Evolutionary conservation across 2,888 invertebrate species (phyloP).

Genomic region (Junonia oenone): DNA sequence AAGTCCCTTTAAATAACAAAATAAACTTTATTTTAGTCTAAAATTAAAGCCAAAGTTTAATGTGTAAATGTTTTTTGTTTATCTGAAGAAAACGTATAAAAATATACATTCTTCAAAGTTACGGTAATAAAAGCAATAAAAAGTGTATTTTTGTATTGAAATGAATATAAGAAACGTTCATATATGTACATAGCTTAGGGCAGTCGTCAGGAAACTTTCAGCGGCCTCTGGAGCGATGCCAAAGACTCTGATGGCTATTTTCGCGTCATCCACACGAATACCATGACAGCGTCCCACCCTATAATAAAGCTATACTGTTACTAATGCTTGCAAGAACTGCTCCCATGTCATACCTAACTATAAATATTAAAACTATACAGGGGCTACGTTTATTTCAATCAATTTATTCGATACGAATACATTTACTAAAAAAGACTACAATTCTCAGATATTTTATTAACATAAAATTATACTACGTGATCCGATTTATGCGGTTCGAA

Average conservation of each 20-base stretch:
- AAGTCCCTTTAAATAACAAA: neutral
- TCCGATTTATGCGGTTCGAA: neutral
- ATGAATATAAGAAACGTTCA: constrained; percentile 17
- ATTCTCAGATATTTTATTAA: neutral
- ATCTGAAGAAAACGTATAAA: neutral
- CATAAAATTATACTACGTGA: neutral
- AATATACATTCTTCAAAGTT: neutral
- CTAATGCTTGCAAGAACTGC: neutral
- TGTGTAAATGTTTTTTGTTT: neutral
- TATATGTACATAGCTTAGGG: constrained; percentile 18
- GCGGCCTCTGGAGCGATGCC: constrained; percentile 67
- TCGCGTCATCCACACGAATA: constrained; percentile 64
- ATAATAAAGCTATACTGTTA: constrained; percentile 12
- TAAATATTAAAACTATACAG: neutral
- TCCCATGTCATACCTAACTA: neutral
- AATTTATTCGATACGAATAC: too few relatives aligned
- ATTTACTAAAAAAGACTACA: too few relatives aligned
- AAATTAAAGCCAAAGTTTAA: neutral
- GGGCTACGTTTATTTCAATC: neutral
- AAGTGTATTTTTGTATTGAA: constrained; percentile 15
- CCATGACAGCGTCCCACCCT: constrained; percentile 47
- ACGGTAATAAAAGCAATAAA: constrained; percentile 13
- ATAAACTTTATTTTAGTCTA: neutral
- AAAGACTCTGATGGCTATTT: constrained; percentile 69
- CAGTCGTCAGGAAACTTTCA: constrained; percentile 53